Percentiles rank a stretch among this genome's conserved stretches.
These are phyloP conservation scores for Mesitornis unicolor DNA, from an alignment of 2,113 vertebrate genomes.

Conservation along the genomic window DNA sequence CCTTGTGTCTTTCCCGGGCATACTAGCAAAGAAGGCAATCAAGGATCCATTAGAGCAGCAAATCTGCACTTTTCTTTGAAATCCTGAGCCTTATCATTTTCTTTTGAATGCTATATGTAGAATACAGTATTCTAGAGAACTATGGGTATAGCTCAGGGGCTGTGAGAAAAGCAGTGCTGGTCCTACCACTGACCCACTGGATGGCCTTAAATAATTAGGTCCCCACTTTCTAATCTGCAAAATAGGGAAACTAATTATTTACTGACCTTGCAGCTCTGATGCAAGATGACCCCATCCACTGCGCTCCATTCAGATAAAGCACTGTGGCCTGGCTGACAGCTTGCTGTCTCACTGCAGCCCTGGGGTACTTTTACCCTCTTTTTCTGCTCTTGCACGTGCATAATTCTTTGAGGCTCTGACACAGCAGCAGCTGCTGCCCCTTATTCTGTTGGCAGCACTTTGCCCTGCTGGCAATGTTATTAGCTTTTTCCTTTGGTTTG, in stretches of 20 bases:
- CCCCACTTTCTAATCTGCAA: background rate
- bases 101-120: background rate
- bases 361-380: background rate
- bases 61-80: background rate
- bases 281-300: background rate
- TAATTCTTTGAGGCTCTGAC: background rate
- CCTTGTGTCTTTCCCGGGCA: background rate
- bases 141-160: background rate
- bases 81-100: background rate
- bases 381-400: background rate
- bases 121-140: background rate
- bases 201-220: background rate
- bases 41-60: background rate
- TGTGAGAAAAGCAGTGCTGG: background rate
- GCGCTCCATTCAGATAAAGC: background rate
- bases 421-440: background rate
- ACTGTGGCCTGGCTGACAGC: background rate
- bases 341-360: background rate
- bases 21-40: background rate
- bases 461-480: background rate
- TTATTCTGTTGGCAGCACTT: background rate
- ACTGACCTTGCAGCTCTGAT: background rate
- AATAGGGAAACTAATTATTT: background rate
- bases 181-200: background rate
- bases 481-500: background rate